A percentile compares a stretch with the other conserved stretches of the same genome.
Conservation (phyloP, 1,140 invertebrate species). For the Psix sp. region DNA sequence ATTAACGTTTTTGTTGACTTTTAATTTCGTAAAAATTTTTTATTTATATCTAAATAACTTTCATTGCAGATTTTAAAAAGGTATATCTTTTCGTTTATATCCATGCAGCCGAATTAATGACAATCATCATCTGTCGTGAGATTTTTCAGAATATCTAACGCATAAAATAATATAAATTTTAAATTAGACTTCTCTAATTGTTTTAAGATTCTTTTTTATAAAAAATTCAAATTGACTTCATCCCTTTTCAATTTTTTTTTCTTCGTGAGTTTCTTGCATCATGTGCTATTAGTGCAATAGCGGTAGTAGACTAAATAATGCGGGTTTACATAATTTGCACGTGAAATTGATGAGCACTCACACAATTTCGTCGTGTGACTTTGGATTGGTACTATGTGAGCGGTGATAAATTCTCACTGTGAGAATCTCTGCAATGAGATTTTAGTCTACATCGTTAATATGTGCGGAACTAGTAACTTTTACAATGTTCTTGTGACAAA, state of each 20-base stretch:
- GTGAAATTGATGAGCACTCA: constrained; percentile 57
- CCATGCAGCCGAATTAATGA: no score
- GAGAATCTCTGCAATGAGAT: constrained; percentile 53
- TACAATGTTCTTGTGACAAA: constrained; percentile 59
- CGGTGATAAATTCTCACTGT: constrained; percentile 65
- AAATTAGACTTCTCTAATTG: no score
- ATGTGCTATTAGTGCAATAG: constrained; percentile 58
- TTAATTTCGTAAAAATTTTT: no score
- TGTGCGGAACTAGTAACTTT: constrained; percentile 61
- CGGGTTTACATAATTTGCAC: constrained; percentile 70
- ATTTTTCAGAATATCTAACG: no score
- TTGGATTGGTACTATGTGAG: constrained; percentile 51
- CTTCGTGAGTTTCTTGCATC: constrained; percentile 50
- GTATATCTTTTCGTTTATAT: no score
- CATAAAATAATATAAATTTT: no score
- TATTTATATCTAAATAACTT: no score
- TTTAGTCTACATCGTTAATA: constrained; percentile 46
- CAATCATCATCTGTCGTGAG: no score
- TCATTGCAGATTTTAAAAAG: no score
- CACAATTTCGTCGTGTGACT: constrained; percentile 47
- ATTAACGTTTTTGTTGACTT: no score
- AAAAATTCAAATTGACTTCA: no score
- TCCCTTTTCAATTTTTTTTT: constrained; percentile 26
- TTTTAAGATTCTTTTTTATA: no score
- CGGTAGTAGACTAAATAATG: constrained; percentile 56